phyloP scores from a whole-genome alignment of 2,113 vertebrate species.

The Jacana jacana region DNA sequence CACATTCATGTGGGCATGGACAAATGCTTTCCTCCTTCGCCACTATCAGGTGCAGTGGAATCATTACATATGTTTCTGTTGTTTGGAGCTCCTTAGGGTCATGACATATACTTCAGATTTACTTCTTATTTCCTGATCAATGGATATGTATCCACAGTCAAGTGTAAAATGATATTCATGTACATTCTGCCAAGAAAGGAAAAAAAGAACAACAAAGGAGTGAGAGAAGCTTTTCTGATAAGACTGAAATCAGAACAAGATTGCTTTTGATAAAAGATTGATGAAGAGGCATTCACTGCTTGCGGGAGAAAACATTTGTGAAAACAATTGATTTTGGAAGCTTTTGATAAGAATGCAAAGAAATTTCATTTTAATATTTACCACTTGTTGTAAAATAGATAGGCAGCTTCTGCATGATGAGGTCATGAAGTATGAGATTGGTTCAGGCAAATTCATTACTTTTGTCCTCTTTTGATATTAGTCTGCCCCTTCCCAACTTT shows the following conservation, averaged over 20 bases:
- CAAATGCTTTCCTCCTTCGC: background rate
- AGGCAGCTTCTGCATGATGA: slow-evolving; percentile 53
- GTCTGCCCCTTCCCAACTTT: slow-evolving; percentile 30
- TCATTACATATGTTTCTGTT: slow-evolving; percentile 1
- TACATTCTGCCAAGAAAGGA: slow-evolving; percentile 50
- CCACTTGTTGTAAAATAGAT: slow-evolving; percentile 60
- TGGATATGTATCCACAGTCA: slow-evolving; percentile 52
- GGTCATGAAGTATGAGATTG: slow-evolving; percentile 66
- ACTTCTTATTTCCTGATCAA: slow-evolving; percentile 52
- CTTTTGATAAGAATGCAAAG: slow-evolving; percentile 72
- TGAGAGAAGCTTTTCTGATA: slow-evolving; percentile 29
- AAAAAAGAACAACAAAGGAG: background rate
- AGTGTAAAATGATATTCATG: slow-evolving; percentile 69
- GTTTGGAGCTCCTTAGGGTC: slow-evolving; percentile 27
- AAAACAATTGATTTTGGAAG: slow-evolving; percentile 71
- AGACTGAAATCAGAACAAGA: slow-evolving; percentile 70
- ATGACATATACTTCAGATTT: slow-evolving; percentile 43
- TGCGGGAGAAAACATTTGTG: slow-evolving; percentile 62
- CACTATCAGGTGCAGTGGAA: background rate
- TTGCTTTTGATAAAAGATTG: slow-evolving; percentile 74
- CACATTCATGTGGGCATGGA: background rate
- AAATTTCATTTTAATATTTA: slow-evolving; percentile 75
- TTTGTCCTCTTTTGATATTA: slow-evolving; percentile 64
- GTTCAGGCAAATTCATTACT: slow-evolving; percentile 72
- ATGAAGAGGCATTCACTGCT: slow-evolving; percentile 66